phyloP scores from a whole-genome alignment of 2,888 invertebrate genomes.

The Baccha elongata region DNA sequence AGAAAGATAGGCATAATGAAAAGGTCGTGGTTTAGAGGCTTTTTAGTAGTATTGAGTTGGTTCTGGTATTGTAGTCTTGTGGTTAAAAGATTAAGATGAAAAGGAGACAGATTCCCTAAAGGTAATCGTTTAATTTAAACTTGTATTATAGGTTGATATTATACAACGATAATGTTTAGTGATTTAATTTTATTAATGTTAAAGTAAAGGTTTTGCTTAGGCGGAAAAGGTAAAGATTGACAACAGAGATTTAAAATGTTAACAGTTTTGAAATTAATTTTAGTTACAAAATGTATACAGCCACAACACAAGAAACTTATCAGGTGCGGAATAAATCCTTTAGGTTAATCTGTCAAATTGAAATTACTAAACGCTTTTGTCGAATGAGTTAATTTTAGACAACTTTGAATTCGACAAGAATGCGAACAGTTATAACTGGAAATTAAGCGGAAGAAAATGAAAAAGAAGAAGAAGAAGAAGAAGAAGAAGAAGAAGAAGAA shows the following conservation, averaged over 20 bases:
- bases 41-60: background rate
- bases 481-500: too few species aligned
- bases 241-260: slow-evolving; percentile 6
- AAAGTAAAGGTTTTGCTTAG: background rate
- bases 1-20: background rate
- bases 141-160: background rate
- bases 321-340: too few species aligned
- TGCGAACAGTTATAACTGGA: too few species aligned
- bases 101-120: background rate
- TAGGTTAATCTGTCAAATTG: too few species aligned
- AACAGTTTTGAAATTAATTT: slow-evolving; percentile 11
- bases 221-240: background rate
- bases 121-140: background rate
- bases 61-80: background rate
- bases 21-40: slow-evolving; percentile 9
- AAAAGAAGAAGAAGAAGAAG: too few species aligned
- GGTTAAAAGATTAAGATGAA: slow-evolving; percentile 24
- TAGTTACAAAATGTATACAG: background rate
- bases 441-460: too few species aligned
- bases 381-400: too few species aligned
- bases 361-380: too few species aligned
- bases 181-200: background rate
- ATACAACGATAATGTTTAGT: background rate
- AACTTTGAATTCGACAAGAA: too few species aligned
- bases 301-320: background rate